Evolutionary conservation across 2,113 vertebrate species (phyloP), one percentile per base, ranked within the genome.

Genomic region (Neomonachus schauinslandi): DNA sequence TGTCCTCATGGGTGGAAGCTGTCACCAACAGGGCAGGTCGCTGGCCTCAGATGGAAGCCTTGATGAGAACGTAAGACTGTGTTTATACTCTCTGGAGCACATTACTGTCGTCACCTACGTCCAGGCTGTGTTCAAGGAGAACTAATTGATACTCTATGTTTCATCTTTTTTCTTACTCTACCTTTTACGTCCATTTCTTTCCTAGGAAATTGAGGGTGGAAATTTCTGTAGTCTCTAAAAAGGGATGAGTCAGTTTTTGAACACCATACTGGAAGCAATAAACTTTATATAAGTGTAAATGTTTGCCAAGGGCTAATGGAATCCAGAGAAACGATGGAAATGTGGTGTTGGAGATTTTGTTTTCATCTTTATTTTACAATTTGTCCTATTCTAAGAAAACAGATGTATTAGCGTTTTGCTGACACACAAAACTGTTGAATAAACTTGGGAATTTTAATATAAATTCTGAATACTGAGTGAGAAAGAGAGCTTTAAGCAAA

Each of bases 301-400:
- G 55, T 93, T 97, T 97, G 72, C 77, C 33, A 92, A 76, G 49
- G 91, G 86, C 49, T 89, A 74, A 76, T 24, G 42, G 92, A 83
- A 82, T 96, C 71, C 53, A 87, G 67, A 90, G 77, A 79, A 82
- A 59, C 42, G 53, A 69, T n/a, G 72, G 55, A 69, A 61, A 87
- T 4, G 2, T 0, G 10, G 63, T 51, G 33, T 61, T 80, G 92
- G 59, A 46, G 42, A 84, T 57, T 83, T 89, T 63, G 39, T 80
- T 57, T 77, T 96, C 65, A 39, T 88, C 49, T 83, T 80, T 91
- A 80, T 85, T 96, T 87, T 79, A 71, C 2, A 91, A 65, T 72
- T 90, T 53, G 42, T 81, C 87, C 49, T 59, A 53, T 31, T 88
- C 49, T 83, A 95, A 94, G 89, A 74, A 94, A 96, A 74, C 24